Conservation (phyloP, 1,140 invertebrate genomes). For the Tetragnatha versicolor region DNA sequence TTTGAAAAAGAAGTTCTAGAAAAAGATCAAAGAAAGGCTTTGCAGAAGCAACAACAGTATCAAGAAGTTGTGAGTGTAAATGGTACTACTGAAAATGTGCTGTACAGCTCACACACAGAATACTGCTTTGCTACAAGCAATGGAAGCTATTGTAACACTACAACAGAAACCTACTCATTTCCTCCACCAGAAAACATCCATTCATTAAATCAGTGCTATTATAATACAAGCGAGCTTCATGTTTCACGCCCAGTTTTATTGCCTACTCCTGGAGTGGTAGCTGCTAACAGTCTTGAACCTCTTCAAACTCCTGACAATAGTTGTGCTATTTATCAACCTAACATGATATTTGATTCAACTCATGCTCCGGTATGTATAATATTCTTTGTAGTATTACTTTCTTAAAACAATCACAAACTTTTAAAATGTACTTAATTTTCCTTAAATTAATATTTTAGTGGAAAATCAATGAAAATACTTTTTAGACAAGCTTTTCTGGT, state of each 20-base stretch:
- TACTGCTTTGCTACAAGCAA: background rate
- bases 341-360: background rate
- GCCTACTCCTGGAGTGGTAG: background rate
- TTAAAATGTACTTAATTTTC: too few relatives aligned
- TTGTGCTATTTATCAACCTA: background rate
- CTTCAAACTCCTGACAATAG: background rate
- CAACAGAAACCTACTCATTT: background rate
- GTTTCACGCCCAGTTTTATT: background rate
- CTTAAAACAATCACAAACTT: background rate
- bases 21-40: constrained; percentile 66
- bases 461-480: too few relatives aligned
- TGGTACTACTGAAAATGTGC: background rate
- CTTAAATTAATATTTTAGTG: too few relatives aligned
- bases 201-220: background rate
- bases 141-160: constrained; percentile 5
- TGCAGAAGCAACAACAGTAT: constrained; percentile 50
- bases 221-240: constrained; percentile 5
- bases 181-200: background rate
- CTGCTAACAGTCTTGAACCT: background rate
- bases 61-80: background rate
- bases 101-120: background rate
- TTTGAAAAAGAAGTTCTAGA: constrained; percentile 79
- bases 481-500: too few relatives aligned
- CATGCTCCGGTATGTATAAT: constrained; percentile 18
- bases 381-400: background rate